phyloP scores from a whole-genome alignment of 2,113 vertebrate genomes.

The Xenus cinereus region DNA sequence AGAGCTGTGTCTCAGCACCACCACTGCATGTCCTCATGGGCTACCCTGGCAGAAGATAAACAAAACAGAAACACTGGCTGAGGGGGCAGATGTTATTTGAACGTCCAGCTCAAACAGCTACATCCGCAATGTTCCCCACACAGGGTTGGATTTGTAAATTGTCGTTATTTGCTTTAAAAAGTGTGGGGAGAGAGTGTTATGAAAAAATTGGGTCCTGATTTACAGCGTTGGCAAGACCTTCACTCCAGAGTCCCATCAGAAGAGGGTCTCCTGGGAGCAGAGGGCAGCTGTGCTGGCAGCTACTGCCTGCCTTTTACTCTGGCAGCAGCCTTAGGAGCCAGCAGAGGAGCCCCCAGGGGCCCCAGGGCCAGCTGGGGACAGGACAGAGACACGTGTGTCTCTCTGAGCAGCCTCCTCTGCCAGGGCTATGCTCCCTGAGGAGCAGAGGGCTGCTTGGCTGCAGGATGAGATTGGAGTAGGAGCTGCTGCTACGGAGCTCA shows the following conservation, averaged over 20 bases:
- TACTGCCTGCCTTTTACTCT: neutral
- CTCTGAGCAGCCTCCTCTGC: neutral
- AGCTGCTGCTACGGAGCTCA: neutral
- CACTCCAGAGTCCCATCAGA: neutral
- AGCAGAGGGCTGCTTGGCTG: neutral
- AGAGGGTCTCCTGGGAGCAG: neutral
- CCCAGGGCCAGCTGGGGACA: neutral
- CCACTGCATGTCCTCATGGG: neutral
- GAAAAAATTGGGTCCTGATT: neutral
- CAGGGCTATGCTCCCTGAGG: neutral
- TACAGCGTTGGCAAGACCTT: neutral
- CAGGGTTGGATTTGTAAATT: neutral
- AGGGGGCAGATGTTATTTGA: neutral
- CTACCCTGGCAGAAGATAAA: neutral
- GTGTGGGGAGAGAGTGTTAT: rapidly evolving
- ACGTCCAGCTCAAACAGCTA: neutral
- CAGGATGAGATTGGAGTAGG: neutral
- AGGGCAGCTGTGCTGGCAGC: constrained; percentile 2
- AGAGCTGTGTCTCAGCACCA: neutral
- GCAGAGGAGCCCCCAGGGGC: neutral
- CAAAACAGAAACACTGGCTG: neutral
- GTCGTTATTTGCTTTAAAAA: neutral
- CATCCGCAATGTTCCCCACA: neutral
- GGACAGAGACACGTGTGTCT: rapidly evolving
- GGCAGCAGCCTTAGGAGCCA: neutral